These are phyloP conservation scores for Heteronetta atricapilla DNA, from an alignment of 2,113 vertebrate genomes.

Conservation along the genomic window DNA sequence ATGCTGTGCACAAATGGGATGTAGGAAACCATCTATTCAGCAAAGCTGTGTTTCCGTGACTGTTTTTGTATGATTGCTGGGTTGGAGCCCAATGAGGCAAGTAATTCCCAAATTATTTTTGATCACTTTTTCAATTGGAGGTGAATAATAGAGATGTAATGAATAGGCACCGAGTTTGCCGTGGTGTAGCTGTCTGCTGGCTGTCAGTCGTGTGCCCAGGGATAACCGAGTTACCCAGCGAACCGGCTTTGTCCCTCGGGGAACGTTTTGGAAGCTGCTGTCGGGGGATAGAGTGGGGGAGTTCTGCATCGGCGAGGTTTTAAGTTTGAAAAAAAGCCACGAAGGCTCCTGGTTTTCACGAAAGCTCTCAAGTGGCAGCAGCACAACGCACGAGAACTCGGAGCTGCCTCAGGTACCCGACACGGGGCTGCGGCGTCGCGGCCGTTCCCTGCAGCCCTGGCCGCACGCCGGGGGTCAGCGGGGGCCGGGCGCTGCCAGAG, in stretches of 20 bases:
- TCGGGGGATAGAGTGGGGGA: rapidly evolving
- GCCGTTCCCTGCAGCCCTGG: neutral
- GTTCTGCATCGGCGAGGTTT: neutral
- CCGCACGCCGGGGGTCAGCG: rapidly evolving
- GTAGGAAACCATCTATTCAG: neutral
- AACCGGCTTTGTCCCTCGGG: neutral
- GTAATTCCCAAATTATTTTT: neutral
- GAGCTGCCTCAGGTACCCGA: neutral
- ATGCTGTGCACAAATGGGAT: neutral
- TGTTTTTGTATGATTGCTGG: neutral
- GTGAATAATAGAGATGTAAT: neutral
- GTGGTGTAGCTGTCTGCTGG: neutral
- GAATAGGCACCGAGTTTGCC: rapidly evolving
- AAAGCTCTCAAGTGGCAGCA: neutral
- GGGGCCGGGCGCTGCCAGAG: neutral
- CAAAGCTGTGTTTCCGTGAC: rapidly evolving
- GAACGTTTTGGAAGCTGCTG: neutral
- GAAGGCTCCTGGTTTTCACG: rapidly evolving
- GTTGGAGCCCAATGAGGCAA: neutral
- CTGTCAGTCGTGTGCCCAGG: rapidly evolving
- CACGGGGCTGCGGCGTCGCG: rapidly evolving
- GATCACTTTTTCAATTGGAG: neutral
- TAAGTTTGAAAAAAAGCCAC: neutral
- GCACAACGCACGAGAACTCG: rapidly evolving
- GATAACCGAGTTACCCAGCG: rapidly evolving